These are phyloP conservation scores for Tyto alba DNA, from an alignment of 2,113 vertebrate genomes.

Conservation along the genomic window DNA sequence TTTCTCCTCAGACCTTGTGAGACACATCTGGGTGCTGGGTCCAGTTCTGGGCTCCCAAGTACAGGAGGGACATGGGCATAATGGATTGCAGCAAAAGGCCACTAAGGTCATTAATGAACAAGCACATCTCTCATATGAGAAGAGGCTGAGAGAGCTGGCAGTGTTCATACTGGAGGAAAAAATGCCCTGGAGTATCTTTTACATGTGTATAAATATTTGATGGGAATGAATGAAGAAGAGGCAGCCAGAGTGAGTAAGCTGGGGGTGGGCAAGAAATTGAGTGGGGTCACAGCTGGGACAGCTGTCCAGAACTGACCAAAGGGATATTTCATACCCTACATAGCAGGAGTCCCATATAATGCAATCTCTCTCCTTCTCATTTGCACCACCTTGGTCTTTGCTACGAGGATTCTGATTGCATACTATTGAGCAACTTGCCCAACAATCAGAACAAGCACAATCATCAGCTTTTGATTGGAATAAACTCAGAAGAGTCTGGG, in stretches of 20 bases:
- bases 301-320: neutral
- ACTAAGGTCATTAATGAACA: neutral
- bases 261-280: neutral
- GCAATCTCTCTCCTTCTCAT: neutral
- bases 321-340: rapidly evolving
- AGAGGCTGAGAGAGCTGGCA: neutral
- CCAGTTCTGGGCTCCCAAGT: neutral
- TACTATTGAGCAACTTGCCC: neutral
- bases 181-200: neutral
- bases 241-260: neutral
- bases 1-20: neutral
- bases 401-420: neutral
- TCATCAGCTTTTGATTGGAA: neutral
- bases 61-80: neutral
- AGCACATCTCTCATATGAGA: neutral
- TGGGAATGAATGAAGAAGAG: neutral
- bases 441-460: neutral
- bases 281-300: neutral
- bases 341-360: neutral
- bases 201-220: neutral
- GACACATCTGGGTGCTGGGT: neutral
- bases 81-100: neutral
- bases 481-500: neutral
- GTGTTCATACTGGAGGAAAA: neutral
- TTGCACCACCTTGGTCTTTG: neutral